Evolutionary conservation across 2,797 vertebrate species (phyloP).

Genomic region (Epinephelus awoara): DNA sequence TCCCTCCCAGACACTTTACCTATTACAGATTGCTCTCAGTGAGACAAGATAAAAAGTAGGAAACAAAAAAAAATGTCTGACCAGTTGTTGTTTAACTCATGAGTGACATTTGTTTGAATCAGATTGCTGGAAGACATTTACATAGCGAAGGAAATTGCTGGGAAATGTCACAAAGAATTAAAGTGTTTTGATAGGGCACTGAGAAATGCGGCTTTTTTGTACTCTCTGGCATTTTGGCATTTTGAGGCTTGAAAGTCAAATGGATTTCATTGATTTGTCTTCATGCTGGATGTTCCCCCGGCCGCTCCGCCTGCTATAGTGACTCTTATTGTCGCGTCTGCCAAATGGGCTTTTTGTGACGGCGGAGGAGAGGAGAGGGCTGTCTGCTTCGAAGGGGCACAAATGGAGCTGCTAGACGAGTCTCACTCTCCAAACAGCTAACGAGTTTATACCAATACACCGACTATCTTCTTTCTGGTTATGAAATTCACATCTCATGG

Average conservation of each 20-base stretch:
- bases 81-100: conserved; percentile 76
- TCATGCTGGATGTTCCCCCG: conserved; percentile 67
- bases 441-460: conserved; percentile 27
- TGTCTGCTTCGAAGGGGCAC: conserved; percentile 27
- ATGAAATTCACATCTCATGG: conserved; percentile 39
- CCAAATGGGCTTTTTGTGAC: conserved; percentile 68
- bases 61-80: conserved; percentile 52
- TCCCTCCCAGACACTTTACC: conserved; percentile 36
- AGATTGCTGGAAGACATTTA: conserved; percentile 84
- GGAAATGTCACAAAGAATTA: conserved; percentile 87
- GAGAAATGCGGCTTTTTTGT: conserved; percentile 67
- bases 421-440: conserved; percentile 29
- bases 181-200: conserved; percentile 71
- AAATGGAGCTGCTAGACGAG: conserved; percentile 24
- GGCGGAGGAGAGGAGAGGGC: conserved; percentile 4
- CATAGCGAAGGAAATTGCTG: conserved; percentile 83
- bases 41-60: conserved; percentile 54
- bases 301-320: conserved; percentile 38
- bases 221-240: conserved; percentile 79
- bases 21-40: conserved; percentile 58
- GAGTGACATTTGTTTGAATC: conserved; percentile 87
- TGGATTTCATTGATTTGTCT: conserved; percentile 82
- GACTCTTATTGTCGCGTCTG: conserved; percentile 63
- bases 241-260: conserved; percentile 83
- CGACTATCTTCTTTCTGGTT: conserved; percentile 33